A percentile compares a stretch with the other conserved stretches of the same genome.
Evolutionary conservation across 1,140 invertebrate species (phyloP).

Genomic region (Goniozus legneri): DNA sequence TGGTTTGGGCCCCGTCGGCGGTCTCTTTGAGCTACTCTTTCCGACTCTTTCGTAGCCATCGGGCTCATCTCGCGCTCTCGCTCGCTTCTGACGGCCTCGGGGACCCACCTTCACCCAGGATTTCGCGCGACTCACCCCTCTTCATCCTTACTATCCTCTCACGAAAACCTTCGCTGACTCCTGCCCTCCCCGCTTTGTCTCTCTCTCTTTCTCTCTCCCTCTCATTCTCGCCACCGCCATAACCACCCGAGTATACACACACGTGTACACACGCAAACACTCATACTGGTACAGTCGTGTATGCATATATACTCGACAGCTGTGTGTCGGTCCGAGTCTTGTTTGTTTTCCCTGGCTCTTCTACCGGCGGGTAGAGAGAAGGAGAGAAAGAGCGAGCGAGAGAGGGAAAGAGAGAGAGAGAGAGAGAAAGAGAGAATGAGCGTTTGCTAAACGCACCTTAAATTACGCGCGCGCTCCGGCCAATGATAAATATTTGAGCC

Average conservation of each 20-base stretch:
- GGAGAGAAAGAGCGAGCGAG: no score
- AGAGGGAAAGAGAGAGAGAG: no score
- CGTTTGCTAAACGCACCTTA: conserved; percentile 53
- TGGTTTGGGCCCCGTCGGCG: conserved; percentile 29
- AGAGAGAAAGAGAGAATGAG: no score
- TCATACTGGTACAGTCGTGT: no score
- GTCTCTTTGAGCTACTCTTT: conserved; percentile 42
- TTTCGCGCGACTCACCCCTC: conserved; percentile 17
- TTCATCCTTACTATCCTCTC: neutral
- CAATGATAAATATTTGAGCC: conserved; percentile 54
- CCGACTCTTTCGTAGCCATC: conserved; percentile 24
- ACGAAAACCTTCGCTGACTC: neutral
- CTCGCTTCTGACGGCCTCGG: conserved; percentile 19
- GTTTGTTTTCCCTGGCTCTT: conserved; percentile 49
- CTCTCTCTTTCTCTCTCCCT: conserved; percentile 14
- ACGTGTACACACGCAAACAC: no score
- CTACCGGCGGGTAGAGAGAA: no score
- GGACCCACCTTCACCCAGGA: conserved; percentile 14
- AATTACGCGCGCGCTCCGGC: conserved; percentile 51
- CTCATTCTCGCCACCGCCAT: no score
- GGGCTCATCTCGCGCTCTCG: conserved; percentile 15
- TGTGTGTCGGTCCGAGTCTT: conserved; percentile 23
- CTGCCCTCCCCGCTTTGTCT: neutral
- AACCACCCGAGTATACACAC: no score
- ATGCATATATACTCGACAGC: no score